phyloP scores from a whole-genome alignment of 1,140 invertebrate species.

The Polypedilum pembai region DNA sequence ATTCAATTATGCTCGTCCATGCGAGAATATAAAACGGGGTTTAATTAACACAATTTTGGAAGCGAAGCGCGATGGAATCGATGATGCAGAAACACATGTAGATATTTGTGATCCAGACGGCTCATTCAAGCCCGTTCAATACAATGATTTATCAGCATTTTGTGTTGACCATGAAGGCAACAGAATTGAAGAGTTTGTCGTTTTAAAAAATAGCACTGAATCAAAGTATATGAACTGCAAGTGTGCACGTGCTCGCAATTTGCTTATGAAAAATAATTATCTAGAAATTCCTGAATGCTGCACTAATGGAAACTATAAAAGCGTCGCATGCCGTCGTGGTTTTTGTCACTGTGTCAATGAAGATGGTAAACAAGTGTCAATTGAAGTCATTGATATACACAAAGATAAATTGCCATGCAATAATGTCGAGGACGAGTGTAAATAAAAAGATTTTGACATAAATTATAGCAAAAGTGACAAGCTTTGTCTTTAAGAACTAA shows the following conservation, averaged over 20 bases:
- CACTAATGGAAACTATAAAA: constrained; percentile 51
- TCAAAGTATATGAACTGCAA: constrained; percentile 50
- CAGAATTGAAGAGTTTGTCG: constrained; percentile 44
- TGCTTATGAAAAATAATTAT: constrained; percentile 40
- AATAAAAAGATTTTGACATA: not conserved
- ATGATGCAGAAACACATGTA: constrained; percentile 23
- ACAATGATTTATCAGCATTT: constrained; percentile 41
- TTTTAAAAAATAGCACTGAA: constrained; percentile 36
- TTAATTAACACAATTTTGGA: constrained; percentile 30
- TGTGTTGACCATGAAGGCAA: constrained; percentile 47
- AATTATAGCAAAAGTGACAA: no score
- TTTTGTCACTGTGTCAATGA: constrained; percentile 52
- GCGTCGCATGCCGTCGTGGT: constrained; percentile 45
- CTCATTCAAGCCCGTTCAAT: constrained; percentile 35
- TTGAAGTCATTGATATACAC: constrained; percentile 14
- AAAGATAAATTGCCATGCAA: not conserved
- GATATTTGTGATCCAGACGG: constrained; percentile 31
- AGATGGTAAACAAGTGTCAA: constrained; percentile 42
- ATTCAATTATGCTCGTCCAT: constrained; percentile 19
- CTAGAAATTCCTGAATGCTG: constrained; percentile 49
- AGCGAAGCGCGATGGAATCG: constrained; percentile 16
- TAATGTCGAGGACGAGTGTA: not conserved
- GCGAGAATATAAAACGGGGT: constrained; percentile 29
- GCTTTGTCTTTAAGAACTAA: no score
- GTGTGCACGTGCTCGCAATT: constrained; percentile 47